phyloP scores from a whole-genome alignment of 2,113 vertebrate genomes.

The Campylomormyrus numenius region DNA sequence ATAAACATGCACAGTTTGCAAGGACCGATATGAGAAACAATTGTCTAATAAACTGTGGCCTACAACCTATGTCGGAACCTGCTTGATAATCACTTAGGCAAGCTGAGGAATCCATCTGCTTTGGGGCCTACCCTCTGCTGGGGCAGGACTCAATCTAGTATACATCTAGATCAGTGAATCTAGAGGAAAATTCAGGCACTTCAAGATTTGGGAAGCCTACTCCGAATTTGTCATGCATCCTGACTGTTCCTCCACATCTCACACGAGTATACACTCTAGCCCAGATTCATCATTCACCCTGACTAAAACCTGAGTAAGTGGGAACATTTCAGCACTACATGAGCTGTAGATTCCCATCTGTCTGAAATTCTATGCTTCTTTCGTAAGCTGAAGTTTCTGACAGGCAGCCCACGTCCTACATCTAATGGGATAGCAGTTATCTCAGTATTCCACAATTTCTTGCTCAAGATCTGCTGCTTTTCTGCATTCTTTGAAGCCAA shows the following conservation, averaged over 20 bases:
- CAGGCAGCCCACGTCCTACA: neutral
- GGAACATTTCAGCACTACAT: slow-evolving; percentile 13
- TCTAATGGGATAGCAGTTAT: neutral
- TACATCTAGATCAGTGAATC: neutral
- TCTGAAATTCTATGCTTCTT: slow-evolving; percentile 25
- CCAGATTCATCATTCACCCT: neutral
- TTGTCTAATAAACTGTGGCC: neutral
- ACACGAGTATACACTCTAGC: neutral
- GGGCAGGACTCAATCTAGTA: neutral
- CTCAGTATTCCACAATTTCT: slow-evolving; percentile 18
- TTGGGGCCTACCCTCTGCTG: neutral
- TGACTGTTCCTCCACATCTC: neutral
- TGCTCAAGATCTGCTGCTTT: slow-evolving; percentile 22
- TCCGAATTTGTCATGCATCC: neutral
- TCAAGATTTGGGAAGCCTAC: neutral
- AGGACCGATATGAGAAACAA: neutral
- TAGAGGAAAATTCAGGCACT: neutral
- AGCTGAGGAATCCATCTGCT: neutral
- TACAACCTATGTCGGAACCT: neutral
- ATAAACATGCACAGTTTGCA: neutral
- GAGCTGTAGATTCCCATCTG: slow-evolving; percentile 19
- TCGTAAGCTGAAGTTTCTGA: slow-evolving; percentile 13
- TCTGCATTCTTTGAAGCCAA: slow-evolving; percentile 13
- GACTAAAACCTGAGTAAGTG: neutral
- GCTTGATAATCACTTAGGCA: neutral